Percentiles rank a stretch among this genome's conserved stretches.
Conservation (phyloP, 30 jellyfish, hydroid and myxozoan species). For the Calvadosia cruxmelitensis region DNA sequence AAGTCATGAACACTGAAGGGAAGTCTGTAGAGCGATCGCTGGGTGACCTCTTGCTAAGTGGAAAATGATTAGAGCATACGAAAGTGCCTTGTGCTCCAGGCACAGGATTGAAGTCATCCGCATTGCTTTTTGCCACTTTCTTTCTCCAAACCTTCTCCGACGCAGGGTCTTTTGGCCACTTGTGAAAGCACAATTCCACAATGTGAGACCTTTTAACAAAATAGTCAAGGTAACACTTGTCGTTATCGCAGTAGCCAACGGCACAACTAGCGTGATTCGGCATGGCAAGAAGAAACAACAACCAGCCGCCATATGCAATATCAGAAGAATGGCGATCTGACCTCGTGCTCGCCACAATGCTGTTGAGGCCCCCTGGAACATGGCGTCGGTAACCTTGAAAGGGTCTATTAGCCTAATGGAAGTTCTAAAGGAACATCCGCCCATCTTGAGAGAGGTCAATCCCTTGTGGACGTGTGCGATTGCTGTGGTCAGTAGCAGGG, state of each 20-base stretch:
- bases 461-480: constrained; percentile 4
- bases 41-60: constrained; percentile 17
- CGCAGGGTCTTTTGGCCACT: constrained; percentile 5
- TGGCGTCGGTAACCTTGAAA: background rate
- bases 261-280: background rate
- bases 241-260: constrained; percentile 39
- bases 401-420: background rate
- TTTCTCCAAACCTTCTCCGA: constrained; percentile 17
- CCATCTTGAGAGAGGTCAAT: constrained; percentile 10
- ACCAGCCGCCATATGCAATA: background rate
- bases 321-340: background rate
- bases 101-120: constrained; percentile 16
- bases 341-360: constrained; percentile 1
- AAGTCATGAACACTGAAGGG: constrained; percentile 26
- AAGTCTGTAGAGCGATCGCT: background rate
- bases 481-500: constrained; percentile 8
- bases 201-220: background rate
- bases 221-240: constrained; percentile 18
- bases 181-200: background rate
- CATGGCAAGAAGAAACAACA: background rate
- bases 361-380: background rate
- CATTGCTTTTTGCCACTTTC: constrained; percentile 1
- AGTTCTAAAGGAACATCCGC: background rate
- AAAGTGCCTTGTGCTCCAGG: constrained; percentile 1
- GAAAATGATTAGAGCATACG: constrained; percentile 34